Percentiles rank a stretch among this genome's conserved stretches.
phyloP scores from a whole-genome alignment of 2,888 invertebrate species.

The Macropis europaea region DNA sequence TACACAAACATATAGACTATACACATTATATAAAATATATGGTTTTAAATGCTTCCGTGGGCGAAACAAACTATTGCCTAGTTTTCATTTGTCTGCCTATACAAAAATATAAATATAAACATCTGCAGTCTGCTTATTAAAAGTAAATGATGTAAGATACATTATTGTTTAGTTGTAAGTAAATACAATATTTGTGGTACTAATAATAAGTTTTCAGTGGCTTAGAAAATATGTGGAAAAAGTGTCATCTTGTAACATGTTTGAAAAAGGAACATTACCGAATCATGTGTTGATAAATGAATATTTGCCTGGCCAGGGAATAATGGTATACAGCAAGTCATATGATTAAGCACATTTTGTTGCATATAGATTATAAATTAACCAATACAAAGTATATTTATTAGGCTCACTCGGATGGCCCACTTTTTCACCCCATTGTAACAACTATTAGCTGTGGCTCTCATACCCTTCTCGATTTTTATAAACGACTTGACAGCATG shows the following conservation, averaged over 20 bases:
- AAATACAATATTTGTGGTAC: too few relatives aligned
- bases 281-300: constrained; percentile 98
- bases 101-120: too few relatives aligned
- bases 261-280: constrained; percentile 85
- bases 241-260: constrained; percentile 85
- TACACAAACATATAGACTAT: too few relatives aligned
- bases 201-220: constrained; percentile 83
- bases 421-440: constrained; percentile 94
- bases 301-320: constrained; percentile 95
- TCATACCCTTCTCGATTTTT: constrained; percentile 94
- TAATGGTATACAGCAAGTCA: constrained; percentile 85
- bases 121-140: too few relatives aligned
- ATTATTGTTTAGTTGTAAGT: too few relatives aligned
- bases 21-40: too few relatives aligned
- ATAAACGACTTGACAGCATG: constrained; percentile 80
- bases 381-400: constrained; percentile 29
- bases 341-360: background rate
- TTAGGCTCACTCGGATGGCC: constrained; percentile 96
- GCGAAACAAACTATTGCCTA: too few relatives aligned
- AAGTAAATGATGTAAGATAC: too few relatives aligned
- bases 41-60: too few relatives aligned
- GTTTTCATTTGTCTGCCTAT: too few relatives aligned
- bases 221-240: constrained; percentile 86
- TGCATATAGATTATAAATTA: background rate
- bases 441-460: constrained; percentile 96